Evolutionary conservation across 2,113 vertebrate genomes (phyloP).

Genomic region (Neolamprologus sp.): DNA sequence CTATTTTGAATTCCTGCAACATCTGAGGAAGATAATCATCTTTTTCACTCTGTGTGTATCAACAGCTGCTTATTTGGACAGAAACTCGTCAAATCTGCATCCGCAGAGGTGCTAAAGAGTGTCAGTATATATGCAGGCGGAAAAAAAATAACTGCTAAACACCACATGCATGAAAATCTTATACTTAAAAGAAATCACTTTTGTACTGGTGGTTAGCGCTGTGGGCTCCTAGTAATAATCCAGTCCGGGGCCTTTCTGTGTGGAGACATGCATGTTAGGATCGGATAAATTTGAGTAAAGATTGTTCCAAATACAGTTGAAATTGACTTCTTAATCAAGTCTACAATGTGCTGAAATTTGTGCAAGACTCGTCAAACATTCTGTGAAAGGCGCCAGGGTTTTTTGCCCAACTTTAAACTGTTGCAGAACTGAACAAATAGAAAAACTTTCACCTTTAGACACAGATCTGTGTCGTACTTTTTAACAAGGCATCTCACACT

Average conservation of each 20-base stretch:
- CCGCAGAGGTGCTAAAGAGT: neutral
- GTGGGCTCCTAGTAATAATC: neutral
- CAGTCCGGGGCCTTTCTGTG: neutral
- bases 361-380: neutral
- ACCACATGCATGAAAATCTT: neutral
- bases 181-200: neutral
- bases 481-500: neutral
- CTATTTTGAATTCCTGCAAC: neutral
- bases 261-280: neutral
- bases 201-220: neutral
- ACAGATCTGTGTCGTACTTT: neutral
- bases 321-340: neutral
- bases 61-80: neutral
- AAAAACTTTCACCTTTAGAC: neutral
- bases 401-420: neutral
- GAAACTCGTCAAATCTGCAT: neutral
- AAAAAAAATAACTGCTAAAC: neutral
- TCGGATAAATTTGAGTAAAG: neutral
- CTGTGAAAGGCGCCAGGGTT: neutral
- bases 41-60: neutral
- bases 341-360: neutral
- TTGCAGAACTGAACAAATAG: neutral
- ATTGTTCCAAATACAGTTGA: neutral
- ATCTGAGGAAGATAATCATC: neutral
- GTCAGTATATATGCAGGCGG: neutral